phyloP scores from a whole-genome alignment of 2,113 vertebrate genomes.

The Plecturocebus donacophilus region DNA sequence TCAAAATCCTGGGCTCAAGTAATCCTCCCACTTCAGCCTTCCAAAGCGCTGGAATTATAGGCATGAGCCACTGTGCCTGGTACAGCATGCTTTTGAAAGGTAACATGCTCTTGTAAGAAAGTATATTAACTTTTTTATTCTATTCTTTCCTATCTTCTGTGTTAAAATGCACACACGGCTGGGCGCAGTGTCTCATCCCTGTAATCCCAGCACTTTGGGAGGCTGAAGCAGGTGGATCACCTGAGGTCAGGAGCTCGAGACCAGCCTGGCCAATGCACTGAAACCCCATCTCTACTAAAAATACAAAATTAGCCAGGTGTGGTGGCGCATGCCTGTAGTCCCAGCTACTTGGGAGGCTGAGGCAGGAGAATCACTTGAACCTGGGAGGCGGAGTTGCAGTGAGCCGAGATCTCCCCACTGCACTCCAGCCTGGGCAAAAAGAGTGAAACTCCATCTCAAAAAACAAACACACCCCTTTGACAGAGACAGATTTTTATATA shows the following conservation, averaged over 20 bases:
- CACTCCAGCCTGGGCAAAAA: background rate
- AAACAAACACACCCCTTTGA: background rate
- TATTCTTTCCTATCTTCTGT: background rate
- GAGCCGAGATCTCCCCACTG: background rate
- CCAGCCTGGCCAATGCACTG: background rate
- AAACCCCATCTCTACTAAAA: background rate
- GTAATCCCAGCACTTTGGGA: background rate
- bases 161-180: background rate
- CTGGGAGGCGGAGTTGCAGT: background rate
- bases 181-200: background rate
- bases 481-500: background rate
- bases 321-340: rapidly evolving
- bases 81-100: background rate
- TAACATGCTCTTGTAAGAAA: background rate
- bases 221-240: background rate
- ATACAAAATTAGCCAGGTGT: background rate
- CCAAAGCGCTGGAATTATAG: too few species aligned
- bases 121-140: background rate
- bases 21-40: too few species aligned
- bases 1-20: too few species aligned
- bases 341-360: background rate
- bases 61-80: too few species aligned
- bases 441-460: background rate
- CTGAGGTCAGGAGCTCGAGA: background rate
- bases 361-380: background rate